A percentile compares a stretch with the other conserved stretches of the same genome.
Evolutionary conservation across 53 echinoderm and acorn worm genomes (phyloP).

Genomic region (Echinometra lucunter): DNA sequence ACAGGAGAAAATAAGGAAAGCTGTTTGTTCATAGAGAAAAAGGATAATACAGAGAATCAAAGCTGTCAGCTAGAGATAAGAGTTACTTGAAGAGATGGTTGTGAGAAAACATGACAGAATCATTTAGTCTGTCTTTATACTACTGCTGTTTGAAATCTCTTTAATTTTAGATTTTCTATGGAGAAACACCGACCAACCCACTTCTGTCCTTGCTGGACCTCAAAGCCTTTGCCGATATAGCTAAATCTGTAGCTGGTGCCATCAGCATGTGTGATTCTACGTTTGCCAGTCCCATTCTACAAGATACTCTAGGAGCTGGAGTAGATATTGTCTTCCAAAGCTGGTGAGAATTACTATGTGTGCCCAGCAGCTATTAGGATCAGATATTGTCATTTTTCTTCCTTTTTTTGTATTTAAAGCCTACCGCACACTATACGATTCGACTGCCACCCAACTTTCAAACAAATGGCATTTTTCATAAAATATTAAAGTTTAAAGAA

Average conservation of each 20-base stretch:
- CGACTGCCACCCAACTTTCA: no score
- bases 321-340: constrained; percentile 89
- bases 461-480: no score
- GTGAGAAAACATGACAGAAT: no score
- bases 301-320: constrained; percentile 84
- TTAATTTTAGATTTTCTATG: constrained; percentile 77
- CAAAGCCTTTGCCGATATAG: constrained; percentile 79
- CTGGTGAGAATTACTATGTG: constrained; percentile 68
- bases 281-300: constrained; percentile 84
- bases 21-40: no score
- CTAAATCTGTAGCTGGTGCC: constrained; percentile 81
- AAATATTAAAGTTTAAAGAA: neutral
- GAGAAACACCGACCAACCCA: constrained; percentile 94
- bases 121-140: neutral
- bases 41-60: no score
- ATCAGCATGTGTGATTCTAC: constrained; percentile 92
- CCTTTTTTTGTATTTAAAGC: no score
- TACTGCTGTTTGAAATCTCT: neutral
- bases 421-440: no score
- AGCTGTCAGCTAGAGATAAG: no score
- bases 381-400: neutral
- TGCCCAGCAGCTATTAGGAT: neutral
- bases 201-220: constrained; percentile 79
- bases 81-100: no score
- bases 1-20: no score